Percentiles rank a stretch among this genome's conserved stretches.
These are phyloP conservation scores for Physocephala rufipes DNA, from an alignment of 2,888 invertebrate species.

Conservation along the genomic window DNA sequence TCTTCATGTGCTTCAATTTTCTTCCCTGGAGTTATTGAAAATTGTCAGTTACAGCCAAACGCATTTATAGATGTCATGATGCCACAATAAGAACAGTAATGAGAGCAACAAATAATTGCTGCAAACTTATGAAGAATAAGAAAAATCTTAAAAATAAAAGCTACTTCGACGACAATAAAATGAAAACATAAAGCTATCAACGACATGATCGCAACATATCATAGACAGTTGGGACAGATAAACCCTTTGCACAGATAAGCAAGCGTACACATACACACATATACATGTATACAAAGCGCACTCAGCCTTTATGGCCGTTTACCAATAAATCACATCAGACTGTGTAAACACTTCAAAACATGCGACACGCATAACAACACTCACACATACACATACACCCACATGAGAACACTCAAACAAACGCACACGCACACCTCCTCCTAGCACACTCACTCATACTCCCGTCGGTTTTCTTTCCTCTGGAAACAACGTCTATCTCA, in stretches of 20 bases:
- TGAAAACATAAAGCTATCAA: conserved; percentile 17
- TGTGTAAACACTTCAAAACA: no score
- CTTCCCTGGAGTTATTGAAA: conserved; percentile 17
- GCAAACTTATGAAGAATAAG: not conserved
- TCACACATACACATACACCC: no score
- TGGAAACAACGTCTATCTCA: not conserved
- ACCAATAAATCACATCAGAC: no score
- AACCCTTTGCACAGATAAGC: no score
- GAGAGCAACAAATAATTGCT: not conserved
- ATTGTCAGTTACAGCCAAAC: conserved; percentile 19
- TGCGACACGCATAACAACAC: no score
- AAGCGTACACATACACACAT: not conserved
- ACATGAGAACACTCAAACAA: no score
- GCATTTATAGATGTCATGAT: no score
- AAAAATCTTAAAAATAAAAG: conserved; percentile 13
- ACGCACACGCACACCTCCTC: not conserved
- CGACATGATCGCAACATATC: conserved; percentile 8
- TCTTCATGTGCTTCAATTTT: not conserved
- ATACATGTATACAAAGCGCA: not conserved
- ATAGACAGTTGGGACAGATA: not conserved
- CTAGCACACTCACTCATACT: not conserved
- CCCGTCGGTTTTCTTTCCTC: conserved; percentile 7
- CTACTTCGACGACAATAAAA: conserved; percentile 21
- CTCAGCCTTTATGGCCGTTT: not conserved
- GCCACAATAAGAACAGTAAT: conserved; percentile 14